phyloP scores from a whole-genome alignment of 35 echinoderm and acorn worm genomes.

The Heliocidaris tuberculata region DNA sequence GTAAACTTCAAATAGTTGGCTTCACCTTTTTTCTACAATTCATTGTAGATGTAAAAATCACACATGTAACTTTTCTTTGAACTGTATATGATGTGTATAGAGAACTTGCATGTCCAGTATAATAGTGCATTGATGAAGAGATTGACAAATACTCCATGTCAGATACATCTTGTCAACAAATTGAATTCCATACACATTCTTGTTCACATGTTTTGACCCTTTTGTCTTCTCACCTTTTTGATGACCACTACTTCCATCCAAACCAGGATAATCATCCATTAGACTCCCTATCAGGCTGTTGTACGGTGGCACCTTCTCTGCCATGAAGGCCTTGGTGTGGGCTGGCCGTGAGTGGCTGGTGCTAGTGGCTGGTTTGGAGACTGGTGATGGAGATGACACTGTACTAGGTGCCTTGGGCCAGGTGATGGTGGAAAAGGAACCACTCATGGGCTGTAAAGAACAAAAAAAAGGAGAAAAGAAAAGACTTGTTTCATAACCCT shows the following conservation, averaged over 20 bases:
- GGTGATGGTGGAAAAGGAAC: constrained; percentile 64
- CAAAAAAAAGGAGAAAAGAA: neutral
- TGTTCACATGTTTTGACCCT: too few species aligned
- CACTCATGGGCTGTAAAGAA: constrained; percentile 47
- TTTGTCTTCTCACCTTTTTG: neutral
- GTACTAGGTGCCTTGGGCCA: constrained; percentile 70
- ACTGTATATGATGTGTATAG: too few species aligned
- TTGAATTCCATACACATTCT: too few species aligned
- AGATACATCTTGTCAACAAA: too few species aligned
- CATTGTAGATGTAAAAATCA: too few species aligned
- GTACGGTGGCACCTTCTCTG: constrained; percentile 11
- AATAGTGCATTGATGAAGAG: too few species aligned
- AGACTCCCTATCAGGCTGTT: constrained; percentile 46
- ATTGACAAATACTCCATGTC: too few species aligned
- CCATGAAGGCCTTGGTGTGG: constrained; percentile 22
- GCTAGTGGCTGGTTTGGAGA: constrained; percentile 28
- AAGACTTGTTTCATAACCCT: neutral
- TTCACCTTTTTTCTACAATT: too few species aligned
- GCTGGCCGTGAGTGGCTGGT: neutral
- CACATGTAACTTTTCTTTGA: too few species aligned
- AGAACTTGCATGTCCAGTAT: too few species aligned
- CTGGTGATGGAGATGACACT: neutral
- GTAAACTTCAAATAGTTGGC: too few species aligned
- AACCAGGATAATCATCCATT: neutral
- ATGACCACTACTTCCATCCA: neutral